Base-by-base conservation (phyloP, 2,797 vertebrate genomes). In the Rhodeus uyekii region DNA sequence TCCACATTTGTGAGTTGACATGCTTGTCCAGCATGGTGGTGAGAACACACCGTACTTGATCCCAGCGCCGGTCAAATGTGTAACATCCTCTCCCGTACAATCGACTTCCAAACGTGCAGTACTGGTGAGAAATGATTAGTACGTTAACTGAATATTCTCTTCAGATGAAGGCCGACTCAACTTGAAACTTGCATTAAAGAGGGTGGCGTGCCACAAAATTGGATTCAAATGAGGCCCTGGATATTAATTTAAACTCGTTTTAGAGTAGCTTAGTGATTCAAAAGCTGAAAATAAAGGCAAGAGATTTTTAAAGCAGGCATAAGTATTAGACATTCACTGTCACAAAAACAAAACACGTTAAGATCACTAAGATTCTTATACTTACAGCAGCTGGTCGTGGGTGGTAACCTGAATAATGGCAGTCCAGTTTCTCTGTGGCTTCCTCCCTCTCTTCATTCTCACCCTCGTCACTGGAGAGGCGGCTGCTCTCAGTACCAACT, bases 341-440 rank as follows among this genome's bases (percentile, higher is more conserved):
- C n/a, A n/a, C n/a, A n/a, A n/a, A n/a, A n/a, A n/a, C n/a, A n/a
- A n/a, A n/a, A 61, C 14, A 65, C 32, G 9, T 24, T 39, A 69
- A 63, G 9, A 36, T 22, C 36, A 64, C 18, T 39, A n/a, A 16
- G 24, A 44, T 24, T 44, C 5, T 64, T 7, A 60, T 81, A 96
- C 97, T 91, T 95, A 99, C 98, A 95, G 97, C 95, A 91, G 97
- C 96, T 93, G 98, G 98, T 94, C 97, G 96, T 92, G 98, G 98
- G 91, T 99, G 98, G 93, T 95, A 97, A 96, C 96, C 96, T 95
- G 98, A 99, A 97, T 97, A 99, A 93, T 97, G 96, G 96, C 96
- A 98, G 94, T 99, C 98, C 96, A 99, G 96, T 96, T 97, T 99
- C 92, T 99, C 98, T 86, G 94, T 84, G 88, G 90, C 93, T 90